Evolutionary conservation across 53 echinoderm and acorn worm genomes (phyloP), one percentile per base, ranked within the genome.

Genomic region (Pentamera pediparva): DNA sequence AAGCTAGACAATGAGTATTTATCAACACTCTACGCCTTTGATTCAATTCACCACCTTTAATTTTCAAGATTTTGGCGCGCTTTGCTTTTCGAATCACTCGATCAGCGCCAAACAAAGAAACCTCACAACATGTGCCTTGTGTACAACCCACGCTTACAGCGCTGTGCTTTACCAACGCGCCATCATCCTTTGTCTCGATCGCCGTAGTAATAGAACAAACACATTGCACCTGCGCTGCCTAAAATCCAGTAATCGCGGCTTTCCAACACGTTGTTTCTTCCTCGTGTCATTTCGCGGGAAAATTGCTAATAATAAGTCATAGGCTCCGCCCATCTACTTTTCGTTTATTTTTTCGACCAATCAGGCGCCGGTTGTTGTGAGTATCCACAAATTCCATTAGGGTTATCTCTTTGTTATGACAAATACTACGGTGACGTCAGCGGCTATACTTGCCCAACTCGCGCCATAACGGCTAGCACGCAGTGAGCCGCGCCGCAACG

Each of bases 311-410:
- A 50, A 32, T 31, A 5, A 3, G n/a, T n/a, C n/a, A 13, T 29
- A 22, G 35, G 33, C 77, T 43, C 48, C 77, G 48, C 77, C 77
- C 48, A 59, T 31, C n/a, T n/a, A n/a, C n/a, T n/a, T n/a, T n/a
- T 62, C 19, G 19, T 76, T 76, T 4, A 76, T 28, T 24, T 19
- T 1, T 27, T 29, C 34, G 25, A 43, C 77, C 77, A 76, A 76
- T 76, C 61, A 76, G n/a, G 62, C 19, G 2, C n/a, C 4, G 6
- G 36, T 37, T 19, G 7, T 65, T 8, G 6, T 39, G 37, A 10
- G 17, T n/a, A 15, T 43, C 25, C 1, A 41, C 22, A 67, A 65
- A 67, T 67, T 45, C 67, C 45, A 47, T 67, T 18, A 27, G 67
- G 41, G 9, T 37, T 38, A 28, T 30, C 41, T 45, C 45, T 67